Evolutionary conservation across 2,113 vertebrate species (phyloP).

Genomic region (Cochlearius cochlearius): DNA sequence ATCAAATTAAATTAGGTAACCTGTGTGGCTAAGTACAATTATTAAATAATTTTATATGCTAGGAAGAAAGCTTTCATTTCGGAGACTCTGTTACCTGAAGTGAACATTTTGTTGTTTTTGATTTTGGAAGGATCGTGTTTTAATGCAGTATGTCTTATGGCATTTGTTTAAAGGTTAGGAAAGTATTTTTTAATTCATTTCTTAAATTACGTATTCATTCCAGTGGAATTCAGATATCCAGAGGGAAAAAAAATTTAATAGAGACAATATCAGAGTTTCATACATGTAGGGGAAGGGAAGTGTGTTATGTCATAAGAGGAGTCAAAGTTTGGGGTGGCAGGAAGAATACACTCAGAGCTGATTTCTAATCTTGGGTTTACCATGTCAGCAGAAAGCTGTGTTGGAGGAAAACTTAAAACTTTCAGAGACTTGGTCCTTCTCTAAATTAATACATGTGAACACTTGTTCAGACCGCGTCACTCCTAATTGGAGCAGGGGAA

Average conservation of each 20-base stretch:
- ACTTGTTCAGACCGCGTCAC: background rate
- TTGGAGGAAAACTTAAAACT: background rate
- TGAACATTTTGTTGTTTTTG: accelerated
- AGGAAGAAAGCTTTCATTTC: background rate
- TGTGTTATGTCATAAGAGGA: background rate
- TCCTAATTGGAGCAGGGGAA: background rate
- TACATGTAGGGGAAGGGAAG: background rate
- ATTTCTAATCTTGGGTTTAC: background rate
- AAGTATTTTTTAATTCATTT: background rate
- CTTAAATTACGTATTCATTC: background rate
- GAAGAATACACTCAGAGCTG: background rate
- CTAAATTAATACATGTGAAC: background rate
- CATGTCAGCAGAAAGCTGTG: background rate
- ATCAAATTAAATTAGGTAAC: background rate
- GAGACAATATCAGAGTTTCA: background rate
- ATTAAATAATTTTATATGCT: background rate
- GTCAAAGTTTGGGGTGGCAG: background rate
- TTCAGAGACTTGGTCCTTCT: background rate
- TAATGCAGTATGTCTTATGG: background rate
- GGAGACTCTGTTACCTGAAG: background rate
- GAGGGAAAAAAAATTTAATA: background rate
- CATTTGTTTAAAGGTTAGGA: background rate
- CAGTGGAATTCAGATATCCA: background rate
- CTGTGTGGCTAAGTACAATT: background rate
- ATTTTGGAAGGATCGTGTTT: background rate